Conservation (phyloP, 1,140 invertebrate genomes). For the Ctenoplectra terminalis region DNA sequence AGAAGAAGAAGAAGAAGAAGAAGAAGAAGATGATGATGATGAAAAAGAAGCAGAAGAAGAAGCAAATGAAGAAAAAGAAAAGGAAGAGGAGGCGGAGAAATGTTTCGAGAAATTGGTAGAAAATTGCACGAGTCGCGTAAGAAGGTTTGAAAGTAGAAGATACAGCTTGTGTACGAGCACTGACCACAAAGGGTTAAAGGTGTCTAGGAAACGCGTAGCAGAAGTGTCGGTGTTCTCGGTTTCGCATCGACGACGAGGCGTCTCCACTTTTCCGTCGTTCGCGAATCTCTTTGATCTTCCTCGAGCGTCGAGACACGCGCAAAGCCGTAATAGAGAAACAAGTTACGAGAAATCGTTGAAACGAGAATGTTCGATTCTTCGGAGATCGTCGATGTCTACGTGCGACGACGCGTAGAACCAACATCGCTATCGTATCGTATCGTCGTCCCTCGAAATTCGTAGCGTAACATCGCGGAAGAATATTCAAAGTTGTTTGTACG, state of each 20-base stretch:
- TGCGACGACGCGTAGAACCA: no score
- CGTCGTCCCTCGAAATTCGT: no score
- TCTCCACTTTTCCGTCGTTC: not conserved
- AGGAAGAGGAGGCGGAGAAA: not conserved
- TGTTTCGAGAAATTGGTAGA: no score
- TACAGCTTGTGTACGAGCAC: not conserved
- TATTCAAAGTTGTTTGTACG: not conserved
- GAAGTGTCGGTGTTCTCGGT: not conserved
- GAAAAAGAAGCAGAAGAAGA: no score
- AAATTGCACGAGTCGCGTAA: no score
- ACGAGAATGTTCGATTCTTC: not conserved
- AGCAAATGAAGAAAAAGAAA: no score
- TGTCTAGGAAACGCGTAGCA: conserved; percentile 4
- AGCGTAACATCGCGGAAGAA: not conserved
- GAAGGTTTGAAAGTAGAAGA: not conserved
- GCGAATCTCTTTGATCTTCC: not conserved
- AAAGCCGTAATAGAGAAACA: not conserved
- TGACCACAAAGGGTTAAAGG: conserved; percentile 31
- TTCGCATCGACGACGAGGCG: conserved; percentile 17
- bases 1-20: no score
- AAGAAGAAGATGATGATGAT: no score
- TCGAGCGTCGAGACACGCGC: not conserved
- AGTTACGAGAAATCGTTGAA: not conserved
- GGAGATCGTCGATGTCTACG: not conserved
- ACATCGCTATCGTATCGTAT: no score